These are phyloP conservation scores for Caradrina kadenii DNA, from an alignment of 2,888 invertebrate genomes.

Conservation along the genomic window DNA sequence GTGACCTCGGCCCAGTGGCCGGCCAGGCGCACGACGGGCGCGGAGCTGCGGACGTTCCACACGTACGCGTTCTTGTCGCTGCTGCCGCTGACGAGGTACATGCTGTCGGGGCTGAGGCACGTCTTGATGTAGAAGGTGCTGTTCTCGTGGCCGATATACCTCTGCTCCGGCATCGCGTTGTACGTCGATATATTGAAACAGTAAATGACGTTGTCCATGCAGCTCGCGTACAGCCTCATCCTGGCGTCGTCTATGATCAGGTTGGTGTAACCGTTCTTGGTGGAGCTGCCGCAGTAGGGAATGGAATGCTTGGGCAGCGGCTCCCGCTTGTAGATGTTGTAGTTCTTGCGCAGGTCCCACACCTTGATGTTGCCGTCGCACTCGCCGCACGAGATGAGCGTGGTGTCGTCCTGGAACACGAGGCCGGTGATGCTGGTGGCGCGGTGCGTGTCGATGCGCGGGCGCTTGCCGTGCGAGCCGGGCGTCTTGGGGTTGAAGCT, in stretches of 20 bases:
- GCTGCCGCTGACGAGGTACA: slow-evolving; percentile 96
- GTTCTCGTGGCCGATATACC: slow-evolving; percentile 94
- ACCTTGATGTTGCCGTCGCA: slow-evolving; percentile 96
- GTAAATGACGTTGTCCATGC: slow-evolving; percentile 96
- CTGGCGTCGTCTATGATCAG: slow-evolving; percentile 93
- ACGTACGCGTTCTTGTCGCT: slow-evolving; percentile 96
- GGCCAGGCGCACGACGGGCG: slow-evolving; percentile 92
- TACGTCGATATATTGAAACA: slow-evolving; percentile 95
- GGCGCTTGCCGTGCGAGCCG: slow-evolving; percentile 86
- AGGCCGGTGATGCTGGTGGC: slow-evolving; percentile 95
- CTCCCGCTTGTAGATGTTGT: slow-evolving; percentile 92
- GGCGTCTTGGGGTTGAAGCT: slow-evolving; percentile 87
- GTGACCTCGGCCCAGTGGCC: slow-evolving; percentile 97
- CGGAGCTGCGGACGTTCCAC: slow-evolving; percentile 93
- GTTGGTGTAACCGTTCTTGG: slow-evolving; percentile 94
- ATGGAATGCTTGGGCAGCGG: slow-evolving; percentile 93
- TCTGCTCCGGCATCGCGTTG: slow-evolving; percentile 91
- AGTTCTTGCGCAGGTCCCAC: slow-evolving; percentile 96
- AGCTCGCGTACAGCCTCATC: slow-evolving; percentile 94
- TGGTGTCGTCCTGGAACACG: slow-evolving; percentile 94
- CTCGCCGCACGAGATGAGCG: slow-evolving; percentile 96
- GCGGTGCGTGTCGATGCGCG: slow-evolving; percentile 86
- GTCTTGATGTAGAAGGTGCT: slow-evolving; percentile 96
- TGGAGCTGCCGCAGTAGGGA: slow-evolving; percentile 93
- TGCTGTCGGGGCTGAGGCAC: slow-evolving; percentile 94